Evolutionary conservation across 1,140 invertebrate genomes (phyloP).

Genomic region (Drosophila tsacasi): DNA sequence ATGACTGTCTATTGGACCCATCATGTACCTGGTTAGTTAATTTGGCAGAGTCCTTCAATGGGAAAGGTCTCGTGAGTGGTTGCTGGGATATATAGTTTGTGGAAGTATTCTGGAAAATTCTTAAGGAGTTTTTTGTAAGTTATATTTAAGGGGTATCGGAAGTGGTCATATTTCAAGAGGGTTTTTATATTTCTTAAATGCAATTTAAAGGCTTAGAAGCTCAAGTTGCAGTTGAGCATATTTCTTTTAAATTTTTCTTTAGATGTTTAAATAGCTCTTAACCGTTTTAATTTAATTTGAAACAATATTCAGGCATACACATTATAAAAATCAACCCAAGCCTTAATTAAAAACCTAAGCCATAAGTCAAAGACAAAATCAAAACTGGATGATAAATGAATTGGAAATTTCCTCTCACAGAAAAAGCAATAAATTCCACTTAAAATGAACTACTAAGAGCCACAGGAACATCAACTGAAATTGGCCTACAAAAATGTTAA

Average conservation of each 20-base stretch:
- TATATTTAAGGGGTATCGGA: too few species aligned
- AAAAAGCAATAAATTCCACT: background rate
- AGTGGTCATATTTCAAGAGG: background rate
- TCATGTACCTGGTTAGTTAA: slow-evolving; percentile 24
- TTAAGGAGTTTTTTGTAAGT: too few species aligned
- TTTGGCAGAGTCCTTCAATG: background rate
- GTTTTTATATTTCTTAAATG: background rate
- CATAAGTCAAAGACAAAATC: too few species aligned
- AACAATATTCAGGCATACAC: too few species aligned
- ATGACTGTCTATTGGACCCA: slow-evolving; percentile 22
- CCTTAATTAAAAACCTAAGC: background rate
- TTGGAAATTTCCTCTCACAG: background rate
- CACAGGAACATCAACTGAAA: background rate
- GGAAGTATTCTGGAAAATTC: background rate
- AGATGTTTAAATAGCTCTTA: too few species aligned
- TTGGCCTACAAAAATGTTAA: slow-evolving; percentile 13
- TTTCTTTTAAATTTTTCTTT: too few species aligned
- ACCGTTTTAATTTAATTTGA: background rate
- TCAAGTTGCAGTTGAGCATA: too few species aligned
- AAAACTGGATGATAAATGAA: background rate
- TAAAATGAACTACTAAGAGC: background rate
- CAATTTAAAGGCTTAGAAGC: background rate
- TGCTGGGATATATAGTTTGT: background rate
- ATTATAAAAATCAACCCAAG: too few species aligned
- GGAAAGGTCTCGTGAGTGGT: background rate